These are phyloP conservation scores for Hirtodrosophila duncani DNA, from an alignment of 2,888 invertebrate species.

Conservation along the genomic window DNA sequence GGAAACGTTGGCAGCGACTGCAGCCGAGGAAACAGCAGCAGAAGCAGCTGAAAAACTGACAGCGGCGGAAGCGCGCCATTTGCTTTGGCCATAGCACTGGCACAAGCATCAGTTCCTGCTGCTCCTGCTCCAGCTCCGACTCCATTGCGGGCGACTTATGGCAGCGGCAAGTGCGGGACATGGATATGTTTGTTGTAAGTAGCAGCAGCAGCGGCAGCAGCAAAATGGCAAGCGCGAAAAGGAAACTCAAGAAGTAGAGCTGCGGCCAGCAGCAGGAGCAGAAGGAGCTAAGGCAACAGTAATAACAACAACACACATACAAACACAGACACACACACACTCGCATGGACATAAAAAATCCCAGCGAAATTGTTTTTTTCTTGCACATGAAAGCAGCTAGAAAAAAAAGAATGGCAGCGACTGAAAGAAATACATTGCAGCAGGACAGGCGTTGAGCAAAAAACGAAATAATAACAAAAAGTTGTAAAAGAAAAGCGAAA, in stretches of 20 bases:
- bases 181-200: constrained; percentile 62
- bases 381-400: constrained; percentile 63
- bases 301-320: constrained; percentile 29
- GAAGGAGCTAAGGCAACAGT: constrained; percentile 32
- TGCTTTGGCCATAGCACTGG: constrained; percentile 7
- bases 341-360: constrained; percentile 44
- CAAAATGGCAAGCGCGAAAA: constrained; percentile 65
- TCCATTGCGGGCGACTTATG: constrained; percentile 47
- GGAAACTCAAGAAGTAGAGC: constrained; percentile 63
- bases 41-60: constrained; percentile 29
- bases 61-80: constrained; percentile 31
- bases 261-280: constrained; percentile 25
- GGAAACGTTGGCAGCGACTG: constrained; percentile 27
- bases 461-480: constrained; percentile 71
- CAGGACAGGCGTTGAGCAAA: constrained; percentile 54
- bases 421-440: constrained; percentile 67
- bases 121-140: neutral
- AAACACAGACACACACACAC: constrained; percentile 24
- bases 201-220: constrained; percentile 25
- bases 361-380: constrained; percentile 52
- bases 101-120: too few species aligned
- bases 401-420: constrained; percentile 63
- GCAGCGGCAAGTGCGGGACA: constrained; percentile 29
- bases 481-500: constrained; percentile 73
- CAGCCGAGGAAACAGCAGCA: constrained; percentile 34